Base-by-base conservation (phyloP, 2,797 vertebrate species). In the Nyctibius grandis region DNA sequence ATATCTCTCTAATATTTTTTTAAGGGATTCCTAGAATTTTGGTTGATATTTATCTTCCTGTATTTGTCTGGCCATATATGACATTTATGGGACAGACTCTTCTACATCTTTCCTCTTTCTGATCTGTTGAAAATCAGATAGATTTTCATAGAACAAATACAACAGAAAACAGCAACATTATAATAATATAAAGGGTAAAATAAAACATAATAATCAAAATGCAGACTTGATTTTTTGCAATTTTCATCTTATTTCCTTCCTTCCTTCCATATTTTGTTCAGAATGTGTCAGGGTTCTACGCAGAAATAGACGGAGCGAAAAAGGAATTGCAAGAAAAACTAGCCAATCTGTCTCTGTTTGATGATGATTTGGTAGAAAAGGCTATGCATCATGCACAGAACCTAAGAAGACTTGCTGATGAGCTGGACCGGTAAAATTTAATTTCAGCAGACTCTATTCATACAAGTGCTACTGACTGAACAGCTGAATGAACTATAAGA, bases 271-370 rank as follows among this genome's bases (percentile, higher is more conserved):
- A 78, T 96, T 96, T 92, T 89, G 23, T 93, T 84, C 92, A 99
- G 99, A 99, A 99, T 12, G 97, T 98, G 68, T 98, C 98, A 3
- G 96, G 98, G 48, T 98, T 99, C 97, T 99, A 99, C 18, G 99
- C 99, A 40, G 98, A 98, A 85, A 98, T 99, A 86, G 99, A 99
- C 56, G 99, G 99, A 28, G 99, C 99, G 6, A 96, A 97, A 91
- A 97, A 96, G 59, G 98, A 98, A 85, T 94, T 99, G 93, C 98
- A 95, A 80, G 98, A 98, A 80, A 99, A 98, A 96, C 96, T 98
- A 7, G 98, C 98, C 96, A 98, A 98, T 40, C 97, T 99, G 33
- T 98, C 98, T 20, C 92, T 98, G 77, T 98, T 98, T 20, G 98
- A 99, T 97, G 97, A 97, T 57, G 98, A 98, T 51, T 97, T 99